Evolutionary conservation across 23 tunicate genomes (phyloP).

Genomic region (Ciona savignyi): DNA sequence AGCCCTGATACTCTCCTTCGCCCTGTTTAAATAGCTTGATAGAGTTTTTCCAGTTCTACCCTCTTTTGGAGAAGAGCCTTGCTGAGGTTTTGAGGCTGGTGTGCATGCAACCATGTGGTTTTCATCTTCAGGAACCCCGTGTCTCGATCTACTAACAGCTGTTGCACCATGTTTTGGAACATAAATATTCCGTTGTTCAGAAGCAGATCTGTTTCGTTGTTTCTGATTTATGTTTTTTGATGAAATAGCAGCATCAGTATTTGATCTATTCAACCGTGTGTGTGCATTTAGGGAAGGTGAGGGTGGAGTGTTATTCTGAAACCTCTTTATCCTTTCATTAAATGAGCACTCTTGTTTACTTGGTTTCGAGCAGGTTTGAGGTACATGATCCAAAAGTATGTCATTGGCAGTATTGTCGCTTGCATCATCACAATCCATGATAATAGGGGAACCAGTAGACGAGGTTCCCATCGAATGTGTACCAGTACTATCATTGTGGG

Average conservation of each 20-base stretch:
- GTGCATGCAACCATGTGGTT: background rate
- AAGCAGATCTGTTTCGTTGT: slow-evolving; percentile 10
- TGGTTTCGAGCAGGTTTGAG: background rate
- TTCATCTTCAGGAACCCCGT: background rate
- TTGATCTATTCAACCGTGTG: slow-evolving; percentile 1
- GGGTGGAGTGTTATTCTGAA: slow-evolving; percentile 4
- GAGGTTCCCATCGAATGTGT: slow-evolving; percentile 70
- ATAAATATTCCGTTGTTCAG: background rate
- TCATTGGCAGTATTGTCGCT: slow-evolving; percentile 24
- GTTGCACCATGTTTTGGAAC: background rate
- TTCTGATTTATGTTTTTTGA: background rate
- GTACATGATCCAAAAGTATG: background rate
- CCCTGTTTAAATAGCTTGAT: slow-evolving; percentile 30
- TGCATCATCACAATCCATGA: slow-evolving; percentile 54
- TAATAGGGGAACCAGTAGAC: slow-evolving; percentile 72
- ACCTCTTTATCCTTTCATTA: slow-evolving; percentile 4
- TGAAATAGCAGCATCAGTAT: slow-evolving; percentile 9
- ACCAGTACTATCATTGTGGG: slow-evolving; percentile 77
- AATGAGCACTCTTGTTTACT: background rate
- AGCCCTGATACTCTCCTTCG: slow-evolving; percentile 73
- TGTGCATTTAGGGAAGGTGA: background rate
- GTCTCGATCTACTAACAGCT: background rate
- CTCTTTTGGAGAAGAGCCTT: slow-evolving; percentile 25
- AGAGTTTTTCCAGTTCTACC: slow-evolving; percentile 14
- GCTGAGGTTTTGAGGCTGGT: background rate